phyloP scores from a whole-genome alignment of 2,797 vertebrate genomes.

The Sebastes hubbsi region DNA sequence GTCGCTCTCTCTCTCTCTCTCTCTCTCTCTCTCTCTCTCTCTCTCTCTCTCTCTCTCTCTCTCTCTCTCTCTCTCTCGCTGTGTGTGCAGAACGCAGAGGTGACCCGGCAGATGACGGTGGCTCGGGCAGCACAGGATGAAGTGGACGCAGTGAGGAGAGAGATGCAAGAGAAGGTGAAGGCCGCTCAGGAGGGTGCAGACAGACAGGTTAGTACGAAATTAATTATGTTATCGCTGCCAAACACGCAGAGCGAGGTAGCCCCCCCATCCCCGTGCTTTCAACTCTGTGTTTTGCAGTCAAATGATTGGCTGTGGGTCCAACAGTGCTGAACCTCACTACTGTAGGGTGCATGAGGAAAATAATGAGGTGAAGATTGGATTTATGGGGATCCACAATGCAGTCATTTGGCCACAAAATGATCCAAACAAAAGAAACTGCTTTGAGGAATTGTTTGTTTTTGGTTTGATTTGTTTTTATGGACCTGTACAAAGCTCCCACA shows the following conservation, averaged over 20 bases:
- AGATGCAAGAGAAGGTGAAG: slow-evolving; percentile 91
- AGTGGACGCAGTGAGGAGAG: slow-evolving; percentile 88
- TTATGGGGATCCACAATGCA: neutral
- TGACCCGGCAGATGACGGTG: slow-evolving; percentile 93
- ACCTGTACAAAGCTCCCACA: neutral
- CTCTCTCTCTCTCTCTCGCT: neutral
- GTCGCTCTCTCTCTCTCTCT: slow-evolving; percentile 35
- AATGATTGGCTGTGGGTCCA: neutral
- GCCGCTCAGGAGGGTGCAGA: slow-evolving; percentile 85
- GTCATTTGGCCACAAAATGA: neutral
- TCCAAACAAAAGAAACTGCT: neutral
- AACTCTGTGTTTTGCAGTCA: neutral
- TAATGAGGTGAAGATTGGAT: neutral
- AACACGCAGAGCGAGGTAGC: neutral
- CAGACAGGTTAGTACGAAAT: slow-evolving; percentile 81
- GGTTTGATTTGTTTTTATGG: neutral
- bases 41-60: neutral
- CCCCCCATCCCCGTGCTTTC: no score
- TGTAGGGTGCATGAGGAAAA: neutral
- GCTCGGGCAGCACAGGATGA: slow-evolving; percentile 91
- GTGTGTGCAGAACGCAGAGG: slow-evolving; percentile 90
- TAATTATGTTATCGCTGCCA: neutral
- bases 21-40: neutral
- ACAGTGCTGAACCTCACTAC: neutral
- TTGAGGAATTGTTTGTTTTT: neutral